These are phyloP conservation scores for Neofelis nebulosa DNA, from an alignment of 2,113 vertebrate genomes.

Conservation along the genomic window DNA sequence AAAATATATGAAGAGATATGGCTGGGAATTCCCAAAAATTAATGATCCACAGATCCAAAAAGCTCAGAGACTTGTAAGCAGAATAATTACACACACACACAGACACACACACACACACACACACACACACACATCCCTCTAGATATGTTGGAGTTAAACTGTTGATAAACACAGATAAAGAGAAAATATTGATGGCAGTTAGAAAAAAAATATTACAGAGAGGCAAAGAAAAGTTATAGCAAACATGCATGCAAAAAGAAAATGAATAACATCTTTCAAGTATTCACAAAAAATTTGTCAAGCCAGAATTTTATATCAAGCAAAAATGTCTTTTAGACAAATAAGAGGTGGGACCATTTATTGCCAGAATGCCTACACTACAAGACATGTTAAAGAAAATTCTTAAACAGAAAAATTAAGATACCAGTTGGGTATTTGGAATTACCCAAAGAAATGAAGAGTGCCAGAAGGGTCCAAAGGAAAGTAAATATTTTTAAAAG, in stretches of 20 bases:
- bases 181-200: neutral
- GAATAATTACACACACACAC: neutral
- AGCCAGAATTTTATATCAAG: neutral
- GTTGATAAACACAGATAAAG: neutral
- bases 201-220: neutral
- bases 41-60: neutral
- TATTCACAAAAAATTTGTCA: neutral
- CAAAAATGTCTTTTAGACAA: neutral
- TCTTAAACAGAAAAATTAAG: neutral
- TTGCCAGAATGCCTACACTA: neutral
- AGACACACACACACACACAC: neutral
- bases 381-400: neutral
- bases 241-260: neutral
- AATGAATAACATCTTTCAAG: neutral
- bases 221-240: neutral
- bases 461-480: neutral
- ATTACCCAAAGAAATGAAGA: neutral
- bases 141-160: neutral
- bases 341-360: neutral
- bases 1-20: neutral
- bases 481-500: neutral
- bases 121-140: neutral
- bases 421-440: neutral
- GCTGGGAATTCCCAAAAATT: neutral
- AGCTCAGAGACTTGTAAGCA: neutral